Base-by-base conservation (phyloP, 2,797 vertebrate species). In the Sciurus vulgaris region DNA sequence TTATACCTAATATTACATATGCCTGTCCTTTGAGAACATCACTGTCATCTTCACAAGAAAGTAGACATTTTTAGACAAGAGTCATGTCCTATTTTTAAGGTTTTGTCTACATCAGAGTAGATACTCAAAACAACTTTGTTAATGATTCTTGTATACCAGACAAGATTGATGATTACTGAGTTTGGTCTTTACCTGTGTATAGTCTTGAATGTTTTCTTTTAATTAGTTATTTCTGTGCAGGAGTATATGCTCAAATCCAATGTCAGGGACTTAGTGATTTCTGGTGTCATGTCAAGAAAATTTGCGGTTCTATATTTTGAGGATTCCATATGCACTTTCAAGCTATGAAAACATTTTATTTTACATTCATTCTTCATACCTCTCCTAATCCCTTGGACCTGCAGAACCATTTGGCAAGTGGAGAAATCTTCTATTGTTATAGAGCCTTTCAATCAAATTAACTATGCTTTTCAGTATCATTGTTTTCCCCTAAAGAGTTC, bases 341-440 rank as follows among this genome's bases (percentile, higher is more conserved):
- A 97, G 28, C 74, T 77, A 65, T 84, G 59, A 72, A 90, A 96
- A 94, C 83, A 78, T 72, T 93, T 96, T 54, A 78, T 79, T 97
- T 76, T 83, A 89, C 38, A 86, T 79, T 96, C 85, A 95, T 88
- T 86, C 49, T 97, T 96, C 33, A 93, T 56, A 61, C 33, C 3
- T 86, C 13, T 33, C 28, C 30, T 74, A 95, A 97, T 96, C 44
- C 61, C 35, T 91, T 44, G 4, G 38, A 92, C 28, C n/a, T 86
- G 72, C 47, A 95, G 61, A 96, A 94, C 33, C 35, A 82, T 81
- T 95, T 73, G 91, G 61, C 38, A 78, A 95, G 85, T 54, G 78
- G 33, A 94, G 78, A 91, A 38, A 28, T 84, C 83, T 95, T 95
- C 74, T 70, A 67, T 79, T 93, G 28, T 87, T 96, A 61, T 49